Conservation (phyloP, 2,113 vertebrate species). For the Marcusenius ussheri region DNA sequence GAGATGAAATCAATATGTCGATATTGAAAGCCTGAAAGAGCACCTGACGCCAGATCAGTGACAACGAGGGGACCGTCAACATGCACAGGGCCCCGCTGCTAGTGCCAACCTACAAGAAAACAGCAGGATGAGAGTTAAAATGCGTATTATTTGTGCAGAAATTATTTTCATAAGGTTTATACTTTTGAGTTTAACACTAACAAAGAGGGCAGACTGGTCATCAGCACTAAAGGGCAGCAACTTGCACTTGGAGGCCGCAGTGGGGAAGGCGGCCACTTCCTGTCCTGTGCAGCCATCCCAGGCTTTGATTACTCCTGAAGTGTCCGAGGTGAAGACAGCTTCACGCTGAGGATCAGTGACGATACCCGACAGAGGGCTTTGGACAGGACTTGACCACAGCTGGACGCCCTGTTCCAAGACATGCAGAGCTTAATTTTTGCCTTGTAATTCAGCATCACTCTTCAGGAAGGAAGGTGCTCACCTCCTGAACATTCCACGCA, state of each 20-base stretch:
- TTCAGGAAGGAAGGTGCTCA: constrained; percentile 27
- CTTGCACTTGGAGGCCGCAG: constrained; percentile 30
- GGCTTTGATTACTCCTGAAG: constrained; percentile 41
- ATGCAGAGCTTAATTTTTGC: not conserved
- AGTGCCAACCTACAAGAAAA: constrained; percentile 49
- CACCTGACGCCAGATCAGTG: constrained; percentile 35
- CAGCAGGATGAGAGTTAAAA: not conserved
- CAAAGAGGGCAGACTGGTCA: constrained; percentile 49
- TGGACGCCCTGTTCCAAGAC: constrained; percentile 44
- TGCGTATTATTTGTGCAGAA: not conserved
- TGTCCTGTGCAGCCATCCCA: constrained; percentile 55
- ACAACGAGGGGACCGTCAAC: constrained; percentile 45
- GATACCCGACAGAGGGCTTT: constrained; percentile 53
- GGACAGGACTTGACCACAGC: constrained; percentile 57
- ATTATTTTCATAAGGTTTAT: not conserved
- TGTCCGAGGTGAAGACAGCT: constrained; percentile 52
- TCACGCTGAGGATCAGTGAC: constrained; percentile 40
- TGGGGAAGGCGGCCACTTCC: constrained; percentile 46
- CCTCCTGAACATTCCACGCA: constrained; percentile 63
- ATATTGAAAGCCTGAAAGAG: constrained; percentile 42
- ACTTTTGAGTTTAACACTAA: constrained; percentile 32
- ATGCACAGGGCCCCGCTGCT: constrained; percentile 44
- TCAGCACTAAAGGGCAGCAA: constrained; percentile 46
- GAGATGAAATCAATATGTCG: constrained; percentile 52
- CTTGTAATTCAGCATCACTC: not conserved